These are phyloP conservation scores for Lophotis ruficrista DNA, from an alignment of 2,113 vertebrate genomes.

Conservation along the genomic window DNA sequence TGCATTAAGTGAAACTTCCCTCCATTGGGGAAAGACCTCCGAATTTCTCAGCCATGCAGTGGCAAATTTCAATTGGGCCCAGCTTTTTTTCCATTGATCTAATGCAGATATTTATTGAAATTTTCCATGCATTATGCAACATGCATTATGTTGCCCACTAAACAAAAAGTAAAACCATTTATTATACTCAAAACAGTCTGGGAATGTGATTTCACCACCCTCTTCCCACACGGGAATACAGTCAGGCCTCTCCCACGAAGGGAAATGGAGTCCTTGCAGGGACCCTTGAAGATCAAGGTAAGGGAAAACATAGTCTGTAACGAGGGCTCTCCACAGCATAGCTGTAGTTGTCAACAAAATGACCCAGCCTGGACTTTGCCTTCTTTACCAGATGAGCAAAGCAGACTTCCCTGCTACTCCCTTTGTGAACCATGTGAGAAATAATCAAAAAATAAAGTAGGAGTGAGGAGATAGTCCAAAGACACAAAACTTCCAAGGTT, in stretches of 20 bases:
- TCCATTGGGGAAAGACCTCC: background rate
- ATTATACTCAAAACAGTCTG: background rate
- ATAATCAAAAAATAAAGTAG: background rate
- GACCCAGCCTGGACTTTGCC: background rate
- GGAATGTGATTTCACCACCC: background rate
- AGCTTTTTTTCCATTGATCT: background rate
- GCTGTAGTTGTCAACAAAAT: background rate
- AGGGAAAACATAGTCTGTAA: background rate
- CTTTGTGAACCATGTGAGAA: background rate
- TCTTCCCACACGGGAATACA: background rate
- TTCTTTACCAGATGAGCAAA: background rate
- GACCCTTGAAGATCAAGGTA: background rate
- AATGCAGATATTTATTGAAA: background rate
- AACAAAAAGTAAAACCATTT: background rate
- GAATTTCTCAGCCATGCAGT: background rate
- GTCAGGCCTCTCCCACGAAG: background rate
- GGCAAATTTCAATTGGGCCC: background rate
- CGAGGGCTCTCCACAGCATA: rapidly evolving
- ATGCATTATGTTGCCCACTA: background rate
- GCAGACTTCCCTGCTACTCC: background rate
- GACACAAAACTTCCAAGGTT: background rate
- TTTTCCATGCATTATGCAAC: rapidly evolving
- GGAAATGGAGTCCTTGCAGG: background rate
- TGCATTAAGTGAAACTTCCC: background rate
- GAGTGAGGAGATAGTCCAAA: background rate